Evolutionary conservation across 1,140 invertebrate species (phyloP).

Genomic region (Diachasmimorpha longicaudata): DNA sequence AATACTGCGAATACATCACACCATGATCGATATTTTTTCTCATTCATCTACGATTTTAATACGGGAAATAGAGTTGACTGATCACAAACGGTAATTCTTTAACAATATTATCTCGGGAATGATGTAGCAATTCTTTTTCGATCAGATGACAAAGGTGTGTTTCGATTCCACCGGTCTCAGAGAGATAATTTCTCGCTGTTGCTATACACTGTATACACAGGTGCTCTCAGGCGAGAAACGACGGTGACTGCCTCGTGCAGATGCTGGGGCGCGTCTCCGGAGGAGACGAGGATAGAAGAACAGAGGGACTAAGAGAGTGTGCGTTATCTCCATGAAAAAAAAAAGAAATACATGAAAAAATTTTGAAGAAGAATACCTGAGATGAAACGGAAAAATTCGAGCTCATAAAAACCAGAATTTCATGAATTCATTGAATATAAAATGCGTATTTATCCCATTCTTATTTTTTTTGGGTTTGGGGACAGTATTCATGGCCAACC

Average conservation of each 20-base stretch:
- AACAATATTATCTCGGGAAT: background rate
- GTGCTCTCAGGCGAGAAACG: slow-evolving; percentile 3
- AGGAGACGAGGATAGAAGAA: background rate
- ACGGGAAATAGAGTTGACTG: too few relatives aligned
- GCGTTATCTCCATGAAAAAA: background rate
- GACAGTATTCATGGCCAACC: background rate
- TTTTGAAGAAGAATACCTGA: background rate
- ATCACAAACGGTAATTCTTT: background rate
- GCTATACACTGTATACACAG: slow-evolving; percentile 12
- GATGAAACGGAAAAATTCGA: background rate
- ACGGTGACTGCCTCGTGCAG: background rate
- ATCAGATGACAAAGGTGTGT: slow-evolving; percentile 6
- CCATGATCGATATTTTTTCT: background rate
- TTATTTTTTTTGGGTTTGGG: background rate
- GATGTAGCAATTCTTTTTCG: background rate
- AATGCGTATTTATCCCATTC: background rate
- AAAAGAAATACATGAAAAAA: too few relatives aligned
- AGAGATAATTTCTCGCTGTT: slow-evolving; percentile 3
- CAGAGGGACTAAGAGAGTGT: background rate
- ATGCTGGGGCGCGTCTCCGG: background rate
- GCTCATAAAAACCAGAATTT: too few relatives aligned
- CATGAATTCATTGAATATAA: background rate
- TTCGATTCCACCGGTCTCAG: background rate
- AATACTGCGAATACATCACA: background rate
- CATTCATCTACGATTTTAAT: too few relatives aligned